These are phyloP conservation scores for Dendrolimus houi DNA, from an alignment of 2,888 invertebrate genomes.

Conservation along the genomic window DNA sequence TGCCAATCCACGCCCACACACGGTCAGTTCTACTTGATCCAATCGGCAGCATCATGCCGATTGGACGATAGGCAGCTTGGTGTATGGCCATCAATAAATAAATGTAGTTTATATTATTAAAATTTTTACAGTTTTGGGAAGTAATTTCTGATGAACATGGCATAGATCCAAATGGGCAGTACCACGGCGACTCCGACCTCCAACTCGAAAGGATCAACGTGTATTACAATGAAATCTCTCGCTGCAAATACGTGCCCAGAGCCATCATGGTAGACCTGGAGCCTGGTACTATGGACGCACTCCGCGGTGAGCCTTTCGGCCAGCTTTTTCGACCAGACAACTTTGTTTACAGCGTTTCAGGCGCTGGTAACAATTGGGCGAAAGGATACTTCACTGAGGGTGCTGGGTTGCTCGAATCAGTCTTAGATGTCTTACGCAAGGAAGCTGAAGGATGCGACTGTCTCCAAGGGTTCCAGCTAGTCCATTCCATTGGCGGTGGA, in stretches of 20 bases:
- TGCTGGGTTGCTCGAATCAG: slow-evolving; percentile 78
- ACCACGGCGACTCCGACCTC: slow-evolving; percentile 81
- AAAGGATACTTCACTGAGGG: slow-evolving; percentile 84
- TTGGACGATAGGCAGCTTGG: no score
- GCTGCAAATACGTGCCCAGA: slow-evolving; percentile 61
- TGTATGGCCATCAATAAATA: no score
- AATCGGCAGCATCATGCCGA: no score
- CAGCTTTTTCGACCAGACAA: slow-evolving; percentile 85
- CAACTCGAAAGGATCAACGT: slow-evolving; percentile 86
- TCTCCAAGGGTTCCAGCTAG: slow-evolving; percentile 78
- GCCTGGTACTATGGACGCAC: slow-evolving; percentile 79
- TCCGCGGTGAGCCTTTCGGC: slow-evolving; percentile 81
- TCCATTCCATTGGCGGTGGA: slow-evolving; percentile 84
- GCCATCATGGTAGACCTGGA: slow-evolving; percentile 60
- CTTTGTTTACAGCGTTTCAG: slow-evolving; percentile 79
- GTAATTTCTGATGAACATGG: slow-evolving; percentile 61
- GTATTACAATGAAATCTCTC: slow-evolving; percentile 83
- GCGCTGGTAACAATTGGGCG: slow-evolving; percentile 78
- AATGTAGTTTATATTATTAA: no score
- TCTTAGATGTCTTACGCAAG: slow-evolving; percentile 73
- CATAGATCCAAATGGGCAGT: slow-evolving; percentile 57
- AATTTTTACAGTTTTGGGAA: slow-evolving; percentile 55
- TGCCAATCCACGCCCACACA: no score
- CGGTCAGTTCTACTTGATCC: no score
- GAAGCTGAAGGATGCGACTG: slow-evolving; percentile 83